A percentile compares a stretch with the other conserved stretches of the same genome.
Evolutionary conservation across 2,888 invertebrate genomes (phyloP).

Genomic region (Dusona sp.): DNA sequence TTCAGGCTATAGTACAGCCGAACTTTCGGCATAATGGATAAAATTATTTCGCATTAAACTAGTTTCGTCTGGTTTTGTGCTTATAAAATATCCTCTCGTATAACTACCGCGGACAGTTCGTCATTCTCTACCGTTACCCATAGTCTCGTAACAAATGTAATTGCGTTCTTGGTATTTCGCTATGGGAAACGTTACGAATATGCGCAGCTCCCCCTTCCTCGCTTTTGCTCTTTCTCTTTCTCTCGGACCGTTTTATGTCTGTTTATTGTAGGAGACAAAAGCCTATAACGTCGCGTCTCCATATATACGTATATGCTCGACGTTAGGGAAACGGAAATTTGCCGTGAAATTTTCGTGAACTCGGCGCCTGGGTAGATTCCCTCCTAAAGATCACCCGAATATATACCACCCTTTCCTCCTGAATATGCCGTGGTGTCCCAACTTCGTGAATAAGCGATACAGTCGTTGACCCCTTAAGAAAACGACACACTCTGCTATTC

Average conservation of each 20-base stretch:
- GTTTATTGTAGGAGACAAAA: conserved; percentile 63
- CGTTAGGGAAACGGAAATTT: conserved; percentile 63
- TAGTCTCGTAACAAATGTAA: conserved; percentile 49
- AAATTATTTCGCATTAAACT: conserved; percentile 57
- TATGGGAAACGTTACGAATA: conserved; percentile 57
- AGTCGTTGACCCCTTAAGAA: conserved; percentile 22
- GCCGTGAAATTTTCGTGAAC: conserved; percentile 67
- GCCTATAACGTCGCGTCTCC: conserved; percentile 47
- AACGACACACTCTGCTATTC: not conserved
- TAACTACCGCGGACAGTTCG: conserved; percentile 57
- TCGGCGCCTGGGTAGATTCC: conserved; percentile 63
- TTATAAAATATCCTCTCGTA: conserved; percentile 52
- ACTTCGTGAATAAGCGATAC: not conserved
- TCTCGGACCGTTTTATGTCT: conserved; percentile 33
- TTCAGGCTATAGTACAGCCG: conserved; percentile 43
- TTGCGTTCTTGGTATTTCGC: conserved; percentile 51
- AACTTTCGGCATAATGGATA: conserved; percentile 55
- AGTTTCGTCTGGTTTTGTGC: conserved; percentile 36
- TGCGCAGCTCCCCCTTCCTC: conserved; percentile 1
- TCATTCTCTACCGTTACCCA: conserved; percentile 45
- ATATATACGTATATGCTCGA: conserved; percentile 24
- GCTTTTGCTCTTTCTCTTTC: not conserved
- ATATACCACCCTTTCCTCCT: conserved; percentile 30
- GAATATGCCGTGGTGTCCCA: conserved; percentile 23
- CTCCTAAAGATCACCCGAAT: conserved; percentile 58